These are phyloP conservation scores for Myotis davidii DNA, from an alignment of 2,113 vertebrate species.

Conservation along the genomic window DNA sequence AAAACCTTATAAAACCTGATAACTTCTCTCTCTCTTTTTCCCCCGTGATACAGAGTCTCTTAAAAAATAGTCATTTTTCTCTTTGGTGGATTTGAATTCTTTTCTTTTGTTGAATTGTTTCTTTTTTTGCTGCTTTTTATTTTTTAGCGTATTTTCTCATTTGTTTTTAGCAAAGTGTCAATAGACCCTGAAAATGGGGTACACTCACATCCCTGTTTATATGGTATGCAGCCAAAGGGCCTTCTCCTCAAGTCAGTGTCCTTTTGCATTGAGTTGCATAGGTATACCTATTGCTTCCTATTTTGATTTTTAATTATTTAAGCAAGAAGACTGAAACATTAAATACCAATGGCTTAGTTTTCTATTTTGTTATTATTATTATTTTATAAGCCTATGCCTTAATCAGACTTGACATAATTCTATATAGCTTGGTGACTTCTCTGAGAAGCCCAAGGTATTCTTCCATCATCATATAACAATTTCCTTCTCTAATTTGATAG, in stretches of 20 bases:
- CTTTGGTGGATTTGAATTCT: slow-evolving; percentile 50
- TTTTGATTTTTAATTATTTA: not conserved
- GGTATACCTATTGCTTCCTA: not conserved
- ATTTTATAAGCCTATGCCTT: not conserved
- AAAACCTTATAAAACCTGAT: slow-evolving; percentile 20
- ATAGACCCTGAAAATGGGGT: not conserved
- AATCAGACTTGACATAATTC: not conserved
- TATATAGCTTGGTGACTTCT: not conserved
- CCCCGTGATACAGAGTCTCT: not conserved
- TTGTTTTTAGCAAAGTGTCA: slow-evolving; percentile 30
- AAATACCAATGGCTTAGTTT: not conserved
- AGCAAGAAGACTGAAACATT: not conserved
- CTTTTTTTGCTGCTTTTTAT: slow-evolving; percentile 48
- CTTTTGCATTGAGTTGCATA: not conserved
- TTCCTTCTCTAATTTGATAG: slow-evolving; percentile 20
- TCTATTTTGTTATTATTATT: not conserved
- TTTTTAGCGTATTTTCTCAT: slow-evolving; percentile 35
- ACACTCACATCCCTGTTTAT: not conserved
- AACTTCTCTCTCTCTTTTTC: not conserved
- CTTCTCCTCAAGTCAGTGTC: not conserved
- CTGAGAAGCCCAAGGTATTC: not conserved
- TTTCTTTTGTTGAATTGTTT: slow-evolving; percentile 53
- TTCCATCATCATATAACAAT: not conserved
- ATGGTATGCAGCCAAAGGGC: rapidly evolving
- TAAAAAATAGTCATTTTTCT: slow-evolving; percentile 54